Evolutionary conservation across 1,140 invertebrate species (phyloP), one percentile per base, ranked within the genome.

Genomic region (Zaprionus kolodkinae): DNA sequence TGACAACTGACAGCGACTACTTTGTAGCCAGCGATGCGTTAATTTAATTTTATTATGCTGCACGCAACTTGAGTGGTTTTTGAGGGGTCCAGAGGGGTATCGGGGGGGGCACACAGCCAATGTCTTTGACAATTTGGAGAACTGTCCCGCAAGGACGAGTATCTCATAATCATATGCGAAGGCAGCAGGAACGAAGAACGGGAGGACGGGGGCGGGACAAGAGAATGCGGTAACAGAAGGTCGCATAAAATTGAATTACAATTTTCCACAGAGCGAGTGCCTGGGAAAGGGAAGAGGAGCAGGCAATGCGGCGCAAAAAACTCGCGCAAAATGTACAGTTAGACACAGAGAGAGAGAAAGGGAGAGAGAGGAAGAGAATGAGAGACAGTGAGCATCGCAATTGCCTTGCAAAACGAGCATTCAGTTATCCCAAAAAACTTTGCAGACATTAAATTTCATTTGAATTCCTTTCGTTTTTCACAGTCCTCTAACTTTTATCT

Each of bases 371-470:
- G 33, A 17, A 43, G 38, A 69, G 66, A 50, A 15, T 62, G n/a
- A 56, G 40, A 21, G 21, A 9, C 15, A 38, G 33, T 36, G 17
- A 11, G 25, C 27, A 59, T 57, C 61, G 68, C 74, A 72, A 82
- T 68, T 77, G 81, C 66, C 40, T 45, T 71, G 63, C 54, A 61
- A 70, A 75, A 63, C 40, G 56, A 77, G 54, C 75, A 79, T 83
- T 83, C 76, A 71, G 68, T 52, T 59, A 62, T 54, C 59, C 60
- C 64, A 40, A 67, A 40, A 78, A 89, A 89, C 81, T 89, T 89
- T 89, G 78, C 81, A 89, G 85, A 90, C 86, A 89, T 89, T 90
- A 90, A 89, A 89, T 89, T 89, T 89, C 84, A 89, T 89, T 89
- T 88, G 84, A 88, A 81, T 89, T 73, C 77, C 9, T 57, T 61